These are phyloP conservation scores for Eolophus roseicapilla DNA, from an alignment of 2,113 vertebrate species.

Conservation along the genomic window DNA sequence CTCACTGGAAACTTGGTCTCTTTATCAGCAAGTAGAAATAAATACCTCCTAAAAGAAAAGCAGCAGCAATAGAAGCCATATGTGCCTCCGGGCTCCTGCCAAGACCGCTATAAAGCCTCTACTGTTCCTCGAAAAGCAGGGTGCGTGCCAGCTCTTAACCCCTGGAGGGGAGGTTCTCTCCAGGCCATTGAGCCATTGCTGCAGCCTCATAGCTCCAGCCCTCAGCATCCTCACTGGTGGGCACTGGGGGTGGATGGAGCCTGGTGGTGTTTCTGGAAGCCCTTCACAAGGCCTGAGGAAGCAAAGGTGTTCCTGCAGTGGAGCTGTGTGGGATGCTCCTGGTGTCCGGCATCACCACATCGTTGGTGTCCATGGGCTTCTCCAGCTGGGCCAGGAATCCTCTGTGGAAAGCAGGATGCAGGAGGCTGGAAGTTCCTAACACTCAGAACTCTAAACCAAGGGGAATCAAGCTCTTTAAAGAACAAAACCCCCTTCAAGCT, in stretches of 20 bases:
- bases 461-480: background rate
- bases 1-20: background rate
- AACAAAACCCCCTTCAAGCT: background rate
- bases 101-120: background rate
- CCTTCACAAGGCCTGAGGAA: background rate
- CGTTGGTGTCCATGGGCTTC: background rate
- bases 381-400: rapidly evolving
- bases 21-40: slow-evolving; percentile 42
- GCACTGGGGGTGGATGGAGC: background rate
- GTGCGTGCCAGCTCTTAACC: slow-evolving; percentile 24
- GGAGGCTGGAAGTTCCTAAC: background rate
- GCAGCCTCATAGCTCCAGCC: rapidly evolving
- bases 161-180: background rate
- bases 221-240: rapidly evolving
- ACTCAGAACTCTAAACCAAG: background rate
- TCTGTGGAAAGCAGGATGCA: background rate
- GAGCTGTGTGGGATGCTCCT: background rate
- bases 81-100: slow-evolving; percentile 18
- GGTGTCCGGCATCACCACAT: rapidly evolving
- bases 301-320: background rate
- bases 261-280: background rate
- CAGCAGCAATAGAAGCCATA: slow-evolving; percentile 35
- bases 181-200: rapidly evolving
- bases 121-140: slow-evolving; percentile 54
- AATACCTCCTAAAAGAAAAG: background rate